Base-by-base conservation (phyloP, 2,797 vertebrate genomes). In the Falco novaeseelandiae region DNA sequence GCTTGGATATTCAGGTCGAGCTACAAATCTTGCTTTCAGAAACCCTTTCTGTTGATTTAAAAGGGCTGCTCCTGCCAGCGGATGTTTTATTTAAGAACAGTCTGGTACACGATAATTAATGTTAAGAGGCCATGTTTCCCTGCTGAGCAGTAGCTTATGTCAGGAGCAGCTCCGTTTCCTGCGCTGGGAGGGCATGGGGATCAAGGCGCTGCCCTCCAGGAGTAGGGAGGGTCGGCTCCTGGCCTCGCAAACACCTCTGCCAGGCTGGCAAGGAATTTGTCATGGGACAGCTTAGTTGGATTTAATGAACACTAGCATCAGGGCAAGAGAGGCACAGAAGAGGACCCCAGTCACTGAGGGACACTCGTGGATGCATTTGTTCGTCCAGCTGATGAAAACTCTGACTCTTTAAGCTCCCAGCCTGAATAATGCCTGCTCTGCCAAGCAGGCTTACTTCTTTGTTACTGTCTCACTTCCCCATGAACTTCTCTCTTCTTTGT, bases 11-110 rank as follows among this genome's bases (percentile, higher is more conserved):
- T 74, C 32, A 48, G 65, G 19, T 54, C 80, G 40, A 84, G 61
- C 88, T 70, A 52, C 69, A 85, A 57, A 72, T 81, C 46, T 87
- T 61, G 54, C 46, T 55, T 80, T 89, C 52, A 77, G 69, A 93
- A 93, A 48, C 23, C 18, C 51, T 63, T 94, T 83, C 58, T 5
- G 3, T 89, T 91, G 85, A 93, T 91, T 83, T 94, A 48, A 95
- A 96, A 85, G 51, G 32, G 62, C 48, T 84, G 23, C 66, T 95
- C 16, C 66, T 92, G 66, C 48, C 78, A 85, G 52, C 16, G 9
- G 91, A 92, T 91, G 58, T 86, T 95, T 94, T 92, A 86, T 92
- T 96, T 91, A 92, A 86, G 82, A 92, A 77, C 58, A 93, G 58
- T 91, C 70, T 96, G 76, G 76, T 78, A 69, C 61, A 85, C 0